A percentile compares a stretch with the other conserved stretches of the same genome.
Evolutionary conservation across 2,113 vertebrate species (phyloP).

Genomic region (Lagopus muta): DNA sequence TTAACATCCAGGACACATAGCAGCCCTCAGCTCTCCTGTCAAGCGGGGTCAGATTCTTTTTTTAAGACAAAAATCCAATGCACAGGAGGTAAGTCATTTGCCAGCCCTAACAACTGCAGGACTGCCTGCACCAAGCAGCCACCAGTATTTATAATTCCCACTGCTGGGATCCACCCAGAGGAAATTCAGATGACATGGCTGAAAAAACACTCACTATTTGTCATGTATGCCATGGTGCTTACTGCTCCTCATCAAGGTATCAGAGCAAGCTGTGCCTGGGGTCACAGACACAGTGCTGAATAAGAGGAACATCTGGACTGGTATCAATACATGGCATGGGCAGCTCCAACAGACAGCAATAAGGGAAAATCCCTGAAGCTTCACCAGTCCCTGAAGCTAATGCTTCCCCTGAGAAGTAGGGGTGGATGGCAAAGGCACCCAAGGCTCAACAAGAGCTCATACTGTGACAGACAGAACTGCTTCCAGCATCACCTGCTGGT

Average conservation of each 20-base stretch:
- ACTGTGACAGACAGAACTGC: not conserved
- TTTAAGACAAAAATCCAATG: not conserved
- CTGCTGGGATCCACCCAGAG: not conserved
- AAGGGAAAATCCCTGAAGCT: not conserved
- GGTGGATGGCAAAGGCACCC: not conserved
- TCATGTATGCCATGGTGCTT: not conserved
- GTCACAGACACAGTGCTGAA: not conserved
- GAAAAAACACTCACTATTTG: not conserved
- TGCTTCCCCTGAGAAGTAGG: not conserved
- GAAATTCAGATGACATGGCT: not conserved
- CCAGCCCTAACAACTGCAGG: not conserved
- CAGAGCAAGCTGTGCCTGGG: not conserved
- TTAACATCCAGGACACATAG: not conserved
- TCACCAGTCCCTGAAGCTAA: not conserved
- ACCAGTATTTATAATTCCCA: not conserved
- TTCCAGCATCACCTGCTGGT: not conserved
- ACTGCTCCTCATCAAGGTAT: not conserved
- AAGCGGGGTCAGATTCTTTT: not conserved
- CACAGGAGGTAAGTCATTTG: not conserved
- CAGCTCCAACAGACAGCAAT: not conserved
- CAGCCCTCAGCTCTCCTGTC: not conserved
- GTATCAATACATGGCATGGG: rapidly evolving
- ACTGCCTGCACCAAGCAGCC: not conserved
- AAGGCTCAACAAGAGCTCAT: not conserved
- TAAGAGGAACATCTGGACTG: not conserved